Evolutionary conservation across 2,888 invertebrate genomes (phyloP).

Genomic region (Stegophylla sp.): DNA sequence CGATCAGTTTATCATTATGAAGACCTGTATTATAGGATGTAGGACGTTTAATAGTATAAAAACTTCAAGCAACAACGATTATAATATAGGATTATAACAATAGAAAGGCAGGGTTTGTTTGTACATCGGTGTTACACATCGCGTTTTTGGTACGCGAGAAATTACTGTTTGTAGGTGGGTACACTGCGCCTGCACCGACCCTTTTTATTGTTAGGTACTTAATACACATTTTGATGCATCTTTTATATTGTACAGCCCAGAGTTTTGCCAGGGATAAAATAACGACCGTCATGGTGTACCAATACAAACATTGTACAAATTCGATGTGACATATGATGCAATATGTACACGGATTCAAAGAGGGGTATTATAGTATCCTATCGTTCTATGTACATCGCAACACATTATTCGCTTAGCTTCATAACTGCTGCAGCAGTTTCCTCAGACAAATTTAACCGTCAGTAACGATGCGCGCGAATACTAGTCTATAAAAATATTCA

Average conservation of each 20-base stretch:
- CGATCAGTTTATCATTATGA: too few species aligned
- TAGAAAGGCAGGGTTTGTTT: neutral
- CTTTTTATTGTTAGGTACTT: slow-evolving; percentile 1
- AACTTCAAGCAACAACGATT: neutral
- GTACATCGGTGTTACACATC: neutral
- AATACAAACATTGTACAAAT: slow-evolving; percentile 1
- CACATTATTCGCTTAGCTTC: too few species aligned
- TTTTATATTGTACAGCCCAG: slow-evolving; percentile 7
- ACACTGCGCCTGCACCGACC: neutral
- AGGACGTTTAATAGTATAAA: too few species aligned
- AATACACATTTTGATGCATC: neutral
- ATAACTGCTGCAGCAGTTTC: too few species aligned
- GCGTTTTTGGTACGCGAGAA: neutral
- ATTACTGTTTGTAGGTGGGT: neutral
- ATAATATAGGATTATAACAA: slow-evolving; percentile 8
- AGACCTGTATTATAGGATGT: too few species aligned
- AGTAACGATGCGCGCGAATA: too few species aligned
- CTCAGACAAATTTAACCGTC: too few species aligned
- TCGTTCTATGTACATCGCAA: too few species aligned
- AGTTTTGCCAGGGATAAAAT: slow-evolving; percentile 2
- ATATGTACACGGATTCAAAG: neutral
- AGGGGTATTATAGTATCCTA: too few species aligned
- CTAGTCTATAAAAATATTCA: too few species aligned
- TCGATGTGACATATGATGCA: slow-evolving; percentile 29
- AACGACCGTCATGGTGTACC: neutral